phyloP scores from a whole-genome alignment of 1,140 invertebrate species.

The Planococcus citri region DNA sequence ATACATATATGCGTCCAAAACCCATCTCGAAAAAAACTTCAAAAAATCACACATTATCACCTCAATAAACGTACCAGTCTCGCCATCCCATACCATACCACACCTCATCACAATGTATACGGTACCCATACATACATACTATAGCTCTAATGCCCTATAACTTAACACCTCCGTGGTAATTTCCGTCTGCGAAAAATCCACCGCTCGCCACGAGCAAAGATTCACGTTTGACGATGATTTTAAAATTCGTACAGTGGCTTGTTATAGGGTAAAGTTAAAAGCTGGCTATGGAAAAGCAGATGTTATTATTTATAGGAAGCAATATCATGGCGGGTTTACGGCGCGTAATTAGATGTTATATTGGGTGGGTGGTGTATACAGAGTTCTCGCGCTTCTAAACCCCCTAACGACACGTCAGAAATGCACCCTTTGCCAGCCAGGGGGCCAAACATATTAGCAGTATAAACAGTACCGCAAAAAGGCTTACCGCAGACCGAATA shows the following conservation, averaged over 20 bases:
- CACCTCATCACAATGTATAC: too few species aligned
- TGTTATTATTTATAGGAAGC: conserved; percentile 20
- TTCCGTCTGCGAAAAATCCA: too few species aligned
- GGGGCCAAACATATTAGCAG: conserved; percentile 15
- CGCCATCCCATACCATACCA: too few species aligned
- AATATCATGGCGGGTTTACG: conserved; percentile 17
- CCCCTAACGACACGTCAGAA: conserved; percentile 14
- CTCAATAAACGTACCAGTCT: too few species aligned
- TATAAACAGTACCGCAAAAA: conserved; percentile 19
- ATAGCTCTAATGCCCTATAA: too few species aligned
- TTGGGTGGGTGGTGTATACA: conserved; percentile 11
- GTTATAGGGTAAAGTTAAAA: conserved; percentile 11
- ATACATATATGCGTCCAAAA: too few species aligned
- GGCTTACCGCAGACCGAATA: conserved; percentile 13
- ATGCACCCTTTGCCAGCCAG: conserved; percentile 11
- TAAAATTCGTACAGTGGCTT: neutral
- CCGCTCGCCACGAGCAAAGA: too few species aligned
- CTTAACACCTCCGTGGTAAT: too few species aligned
- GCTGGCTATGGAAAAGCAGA: conserved; percentile 10
- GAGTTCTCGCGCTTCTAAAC: conserved; percentile 14
- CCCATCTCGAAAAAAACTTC: too few species aligned
- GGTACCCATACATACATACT: too few species aligned
- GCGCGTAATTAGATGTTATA: conserved; percentile 16
- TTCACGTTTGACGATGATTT: neutral
- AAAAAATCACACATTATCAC: too few species aligned